Evolutionary conservation across 2,888 invertebrate species (phyloP), one percentile per base, ranked within the genome.

Genomic region (Pimpla rufipes): DNA sequence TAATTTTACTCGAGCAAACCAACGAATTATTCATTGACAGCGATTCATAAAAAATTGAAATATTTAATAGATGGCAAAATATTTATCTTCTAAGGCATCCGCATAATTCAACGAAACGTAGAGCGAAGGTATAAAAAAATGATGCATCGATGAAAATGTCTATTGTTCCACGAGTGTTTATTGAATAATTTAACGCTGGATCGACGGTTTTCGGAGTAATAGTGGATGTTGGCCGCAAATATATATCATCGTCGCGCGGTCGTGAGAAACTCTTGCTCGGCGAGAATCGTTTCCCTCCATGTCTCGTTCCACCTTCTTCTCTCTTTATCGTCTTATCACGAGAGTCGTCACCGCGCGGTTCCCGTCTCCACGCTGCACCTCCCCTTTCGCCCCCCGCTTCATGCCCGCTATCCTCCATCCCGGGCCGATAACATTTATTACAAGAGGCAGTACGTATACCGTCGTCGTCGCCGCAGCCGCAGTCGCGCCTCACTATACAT

Each of bases 261-360:
- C 70, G 45, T 67, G 66, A 57, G 78, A 79, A 79, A 70, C 66
- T 74, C 64, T 35, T 70, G 81, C 42, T 70, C 47, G 50, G 62
- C 75, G 64, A 81, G 64, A 81, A 81, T 81, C 81, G 57, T 81
- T 81, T 59, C 81, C 76, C 71, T 77, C 76, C 66, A 68, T 82
- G 67, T 68, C 78, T 68, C 78, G 74, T 78, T 82, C 78, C 77
- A 57, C 73, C 78, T 78, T 78, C 87, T 83, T 85, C 85, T 87
- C 89, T 86, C 86, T 89, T 89, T 89, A 89, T 89, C 89, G 86
- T 81, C 89, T 89, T 89, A 89, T 89, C 89, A 88, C 78, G 84
- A 81, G 82, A 84, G 88, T 89, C 88, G 89, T 89, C 87, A 81
- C 78, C 81, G 73, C 52, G 42, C 59, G 50, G 55, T 68, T 13